Conservation (phyloP, 2,113 vertebrate genomes). For the Urocynchramus pylzowi region DNA sequence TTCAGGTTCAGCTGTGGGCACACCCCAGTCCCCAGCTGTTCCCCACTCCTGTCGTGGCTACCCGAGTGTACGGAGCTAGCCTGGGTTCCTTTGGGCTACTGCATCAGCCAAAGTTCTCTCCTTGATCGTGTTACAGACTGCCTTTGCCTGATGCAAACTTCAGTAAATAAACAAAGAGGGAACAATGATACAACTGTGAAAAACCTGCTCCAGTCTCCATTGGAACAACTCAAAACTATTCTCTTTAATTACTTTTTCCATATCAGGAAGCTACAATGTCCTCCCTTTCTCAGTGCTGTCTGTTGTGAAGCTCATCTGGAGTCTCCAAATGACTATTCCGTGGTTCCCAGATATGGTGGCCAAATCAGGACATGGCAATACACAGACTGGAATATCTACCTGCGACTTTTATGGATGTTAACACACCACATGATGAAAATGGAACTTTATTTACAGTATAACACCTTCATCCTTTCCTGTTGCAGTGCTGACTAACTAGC, state of each 20-base stretch:
- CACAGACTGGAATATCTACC: neutral
- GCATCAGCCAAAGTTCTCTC: neutral
- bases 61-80: too few relatives aligned
- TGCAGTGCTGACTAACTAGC: neutral
- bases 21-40: too few relatives aligned
- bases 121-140: neutral
- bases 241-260: neutral
- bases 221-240: neutral
- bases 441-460: neutral
- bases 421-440: neutral
- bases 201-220: neutral
- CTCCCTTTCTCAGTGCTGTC: neutral
- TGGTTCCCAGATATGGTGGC: neutral
- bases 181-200: neutral
- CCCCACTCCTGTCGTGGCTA: too few relatives aligned
- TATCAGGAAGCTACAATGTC: neutral
- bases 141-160: neutral
- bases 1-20: too few relatives aligned
- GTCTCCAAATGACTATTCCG: fast-evolving
- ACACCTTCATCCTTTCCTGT: neutral
- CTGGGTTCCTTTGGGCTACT: too few relatives aligned
- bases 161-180: neutral
- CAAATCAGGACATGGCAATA: neutral
- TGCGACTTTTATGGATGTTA: neutral
- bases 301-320: neutral